A percentile compares a stretch with the other conserved stretches of the same genome.
Conservation (phyloP, 2,113 vertebrate species). For the Mola mola region DNA sequence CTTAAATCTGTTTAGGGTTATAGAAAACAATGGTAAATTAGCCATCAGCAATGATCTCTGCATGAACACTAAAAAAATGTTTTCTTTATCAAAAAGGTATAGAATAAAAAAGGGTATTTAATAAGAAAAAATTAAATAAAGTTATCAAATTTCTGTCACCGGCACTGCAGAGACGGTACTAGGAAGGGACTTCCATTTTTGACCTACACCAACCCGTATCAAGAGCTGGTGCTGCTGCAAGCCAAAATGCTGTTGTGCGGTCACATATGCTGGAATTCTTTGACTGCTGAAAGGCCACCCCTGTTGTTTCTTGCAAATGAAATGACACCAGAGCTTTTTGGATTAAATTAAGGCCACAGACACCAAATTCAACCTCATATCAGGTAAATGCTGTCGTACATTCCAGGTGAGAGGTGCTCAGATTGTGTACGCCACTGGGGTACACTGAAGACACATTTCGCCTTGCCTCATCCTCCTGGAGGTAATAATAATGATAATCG, state of each 20-base stretch:
- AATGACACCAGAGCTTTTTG: neutral
- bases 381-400: neutral
- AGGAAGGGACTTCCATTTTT: no score
- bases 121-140: no score
- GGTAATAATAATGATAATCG: neutral
- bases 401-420: neutral
- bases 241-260: neutral
- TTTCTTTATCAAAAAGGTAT: no score
- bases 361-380: neutral
- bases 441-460: constrained; percentile 20
- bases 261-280: neutral
- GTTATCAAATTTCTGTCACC: no score
- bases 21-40: constrained; percentile 11
- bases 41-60: constrained; percentile 10
- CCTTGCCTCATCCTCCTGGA: constrained; percentile 10
- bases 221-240: no score
- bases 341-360: no score
- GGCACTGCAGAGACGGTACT: no score
- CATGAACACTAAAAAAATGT: neutral
- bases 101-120: no score
- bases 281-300: neutral
- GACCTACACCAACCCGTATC: no score
- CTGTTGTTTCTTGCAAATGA: neutral
- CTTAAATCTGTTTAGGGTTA: constrained; percentile 9
- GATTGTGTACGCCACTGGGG: neutral